These are phyloP conservation scores for Pteria penguin DNA, from an alignment of 2,888 invertebrate species.

Conservation along the genomic window DNA sequence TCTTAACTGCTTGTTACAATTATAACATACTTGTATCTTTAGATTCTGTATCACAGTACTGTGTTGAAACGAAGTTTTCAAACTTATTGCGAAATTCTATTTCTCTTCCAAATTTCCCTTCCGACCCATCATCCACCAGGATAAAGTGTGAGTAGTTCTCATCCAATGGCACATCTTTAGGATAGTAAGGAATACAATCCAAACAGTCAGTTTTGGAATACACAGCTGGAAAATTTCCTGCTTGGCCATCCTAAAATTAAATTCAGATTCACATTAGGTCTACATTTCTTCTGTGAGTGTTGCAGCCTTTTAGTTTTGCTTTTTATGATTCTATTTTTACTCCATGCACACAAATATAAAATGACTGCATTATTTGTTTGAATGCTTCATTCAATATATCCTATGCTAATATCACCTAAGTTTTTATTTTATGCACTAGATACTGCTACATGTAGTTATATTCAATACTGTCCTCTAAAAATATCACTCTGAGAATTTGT, in stretches of 20 bases:
- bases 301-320: no score
- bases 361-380: no score
- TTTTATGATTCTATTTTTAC: no score
- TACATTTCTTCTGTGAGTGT: no score
- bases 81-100: conserved; percentile 73
- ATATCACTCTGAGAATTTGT: no score
- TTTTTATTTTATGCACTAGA: no score
- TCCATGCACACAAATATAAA: no score
- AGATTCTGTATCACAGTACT: conserved; percentile 14
- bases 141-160: conserved; percentile 80
- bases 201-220: conserved; percentile 70
- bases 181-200: conserved; percentile 34
- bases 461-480: no score
- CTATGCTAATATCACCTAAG: no score
- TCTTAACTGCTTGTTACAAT: background rate
- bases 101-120: conserved; percentile 73
- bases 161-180: conserved; percentile 72
- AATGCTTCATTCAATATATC: no score
- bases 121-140: conserved; percentile 78
- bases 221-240: conserved; percentile 69
- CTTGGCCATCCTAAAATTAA: conserved; percentile 43
- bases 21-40: conserved; percentile 14
- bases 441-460: no score
- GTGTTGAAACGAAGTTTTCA: conserved; percentile 70
- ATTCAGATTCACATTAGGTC: no score